Conservation (phyloP, 2,888 invertebrate genomes). For the Synanthedon tipuliformis region DNA sequence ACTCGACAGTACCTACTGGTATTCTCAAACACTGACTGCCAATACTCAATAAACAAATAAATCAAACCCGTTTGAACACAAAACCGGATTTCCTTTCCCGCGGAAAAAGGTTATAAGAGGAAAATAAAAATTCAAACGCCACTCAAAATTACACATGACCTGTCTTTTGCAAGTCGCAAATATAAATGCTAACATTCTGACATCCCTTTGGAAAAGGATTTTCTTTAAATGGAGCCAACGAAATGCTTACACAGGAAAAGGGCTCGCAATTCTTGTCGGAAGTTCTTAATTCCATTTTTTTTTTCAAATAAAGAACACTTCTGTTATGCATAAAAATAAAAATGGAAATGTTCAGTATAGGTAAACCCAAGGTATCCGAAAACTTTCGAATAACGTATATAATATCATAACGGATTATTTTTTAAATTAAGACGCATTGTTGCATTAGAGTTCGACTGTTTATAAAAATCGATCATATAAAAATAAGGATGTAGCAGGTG, state of each 20-base stretch:
- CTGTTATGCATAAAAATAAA: too few relatives aligned
- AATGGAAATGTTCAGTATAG: too few relatives aligned
- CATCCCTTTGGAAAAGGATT: slow-evolving; percentile 4
- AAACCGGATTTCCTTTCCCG: slow-evolving; percentile 3
- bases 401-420: too few relatives aligned
- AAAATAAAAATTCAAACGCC: slow-evolving; percentile 7
- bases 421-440: too few relatives aligned
- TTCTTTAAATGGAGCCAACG: slow-evolving; percentile 2
- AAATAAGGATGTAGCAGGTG: too few relatives aligned
- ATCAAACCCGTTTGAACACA: slow-evolving; percentile 6
- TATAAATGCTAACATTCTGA: slow-evolving; percentile 4
- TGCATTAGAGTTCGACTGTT: too few relatives aligned
- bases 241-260: slow-evolving; percentile 4
- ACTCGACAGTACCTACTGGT: slow-evolving; percentile 3
- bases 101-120: slow-evolving; percentile 2
- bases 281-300: not conserved
- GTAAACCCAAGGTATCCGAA: too few relatives aligned
- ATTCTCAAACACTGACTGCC: not conserved
- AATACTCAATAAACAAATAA: slow-evolving; percentile 6
- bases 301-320: too few relatives aligned
- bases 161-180: slow-evolving; percentile 2
- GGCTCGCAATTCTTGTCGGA: slow-evolving; percentile 2
- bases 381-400: too few relatives aligned
- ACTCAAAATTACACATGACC: slow-evolving; percentile 9
- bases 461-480: too few relatives aligned